phyloP scores from a whole-genome alignment of 2,113 vertebrate genomes.

The Tetrao urogallus region DNA sequence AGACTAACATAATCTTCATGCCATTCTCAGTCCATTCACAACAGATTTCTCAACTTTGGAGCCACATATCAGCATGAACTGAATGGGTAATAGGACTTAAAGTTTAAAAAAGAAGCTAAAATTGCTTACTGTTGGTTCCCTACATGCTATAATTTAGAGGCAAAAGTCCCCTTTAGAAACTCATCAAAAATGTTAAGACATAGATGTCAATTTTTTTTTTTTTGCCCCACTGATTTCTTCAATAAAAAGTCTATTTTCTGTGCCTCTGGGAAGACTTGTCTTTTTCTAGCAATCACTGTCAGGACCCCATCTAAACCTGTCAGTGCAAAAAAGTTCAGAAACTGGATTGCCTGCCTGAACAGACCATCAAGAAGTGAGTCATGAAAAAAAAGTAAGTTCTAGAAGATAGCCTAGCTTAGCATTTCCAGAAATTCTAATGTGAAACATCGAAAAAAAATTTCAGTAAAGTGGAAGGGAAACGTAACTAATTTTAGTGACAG shows the following conservation, averaged over 20 bases:
- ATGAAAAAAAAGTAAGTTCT: not conserved
- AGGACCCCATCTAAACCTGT: slow-evolving; percentile 31
- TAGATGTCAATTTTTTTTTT: not conserved
- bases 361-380: not conserved
- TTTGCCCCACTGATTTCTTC: slow-evolving; percentile 36
- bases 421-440: not conserved
- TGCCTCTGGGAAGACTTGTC: slow-evolving; percentile 42
- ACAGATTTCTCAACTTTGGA: not conserved
- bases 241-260: slow-evolving; percentile 27
- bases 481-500: not conserved
- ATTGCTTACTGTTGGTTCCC: not conserved
- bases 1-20: not conserved
- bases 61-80: not conserved
- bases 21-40: not conserved
- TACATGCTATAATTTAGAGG: not conserved
- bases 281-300: slow-evolving; percentile 44
- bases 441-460: not conserved
- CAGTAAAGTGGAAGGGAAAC: not conserved
- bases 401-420: not conserved
- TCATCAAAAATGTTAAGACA: slow-evolving; percentile 24
- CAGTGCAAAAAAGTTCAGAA: slow-evolving; percentile 25
- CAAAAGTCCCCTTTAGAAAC: not conserved
- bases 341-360: not conserved
- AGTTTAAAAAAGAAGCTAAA: not conserved
- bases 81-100: not conserved